These are phyloP conservation scores for Lithophane semibrunnea DNA, from an alignment of 2,888 invertebrate genomes.

Conservation along the genomic window DNA sequence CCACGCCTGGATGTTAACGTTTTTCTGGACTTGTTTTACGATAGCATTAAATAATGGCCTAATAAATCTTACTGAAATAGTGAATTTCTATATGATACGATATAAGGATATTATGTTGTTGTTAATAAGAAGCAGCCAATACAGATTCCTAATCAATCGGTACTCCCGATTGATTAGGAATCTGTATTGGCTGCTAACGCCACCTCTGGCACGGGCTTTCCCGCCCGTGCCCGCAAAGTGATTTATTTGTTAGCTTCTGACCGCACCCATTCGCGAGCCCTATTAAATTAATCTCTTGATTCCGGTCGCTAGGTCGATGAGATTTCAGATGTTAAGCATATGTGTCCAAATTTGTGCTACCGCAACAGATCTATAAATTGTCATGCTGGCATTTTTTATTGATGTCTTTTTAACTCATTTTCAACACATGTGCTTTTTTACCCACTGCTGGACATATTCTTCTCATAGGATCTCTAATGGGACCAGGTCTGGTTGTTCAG, in stretches of 20 bases:
- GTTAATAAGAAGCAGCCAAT: conserved; percentile 7
- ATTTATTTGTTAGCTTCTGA: conserved; percentile 71
- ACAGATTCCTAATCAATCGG: too few species aligned
- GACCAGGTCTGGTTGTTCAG: too few species aligned
- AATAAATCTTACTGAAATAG: conserved; percentile 45
- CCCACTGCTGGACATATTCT: background rate
- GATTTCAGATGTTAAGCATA: conserved; percentile 55
- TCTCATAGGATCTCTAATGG: background rate
- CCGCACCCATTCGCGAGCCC: conserved; percentile 68
- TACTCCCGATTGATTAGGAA: conserved; percentile 19
- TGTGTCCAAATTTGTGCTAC: conserved; percentile 21
- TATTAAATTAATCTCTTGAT: conserved; percentile 66
- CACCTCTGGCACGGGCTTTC: conserved; percentile 22
- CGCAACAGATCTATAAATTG: conserved; percentile 6
- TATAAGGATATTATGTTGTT: background rate
- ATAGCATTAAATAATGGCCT: conserved; percentile 53
- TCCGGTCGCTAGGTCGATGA: conserved; percentile 62
- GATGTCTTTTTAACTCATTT: background rate
- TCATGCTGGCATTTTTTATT: background rate
- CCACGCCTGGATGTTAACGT: conserved; percentile 69
- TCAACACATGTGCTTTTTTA: background rate
- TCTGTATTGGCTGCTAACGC: conserved; percentile 28
- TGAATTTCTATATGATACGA: background rate
- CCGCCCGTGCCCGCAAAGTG: conserved; percentile 51
- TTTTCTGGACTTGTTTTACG: conserved; percentile 65